These are phyloP conservation scores for Dendrocopos noguchii DNA, from an alignment of 2,113 vertebrate species.

Conservation along the genomic window DNA sequence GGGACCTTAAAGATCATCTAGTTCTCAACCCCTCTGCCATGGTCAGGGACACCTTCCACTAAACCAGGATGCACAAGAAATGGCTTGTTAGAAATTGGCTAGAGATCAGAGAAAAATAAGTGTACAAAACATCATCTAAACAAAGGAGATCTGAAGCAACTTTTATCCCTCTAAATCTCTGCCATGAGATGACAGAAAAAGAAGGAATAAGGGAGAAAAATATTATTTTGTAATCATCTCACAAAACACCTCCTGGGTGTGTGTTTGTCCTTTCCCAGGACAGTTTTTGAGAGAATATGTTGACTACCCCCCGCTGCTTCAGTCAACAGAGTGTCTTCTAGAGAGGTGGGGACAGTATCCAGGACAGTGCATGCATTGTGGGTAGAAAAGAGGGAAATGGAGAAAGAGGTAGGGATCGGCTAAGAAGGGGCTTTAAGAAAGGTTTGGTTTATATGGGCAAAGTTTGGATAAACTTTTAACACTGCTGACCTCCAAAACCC, in stretches of 20 bases:
- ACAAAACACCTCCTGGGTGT: background rate
- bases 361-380: background rate
- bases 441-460: background rate
- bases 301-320: background rate
- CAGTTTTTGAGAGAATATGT: background rate
- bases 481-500: conserved; percentile 58
- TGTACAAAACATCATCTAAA: background rate
- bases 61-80: background rate
- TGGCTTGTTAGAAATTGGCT: background rate
- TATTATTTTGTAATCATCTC: background rate
- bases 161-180: background rate
- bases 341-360: background rate
- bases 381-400: background rate
- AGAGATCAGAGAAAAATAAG: background rate
- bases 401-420: background rate
- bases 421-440: background rate
- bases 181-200: background rate
- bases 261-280: conserved; percentile 5
- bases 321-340: background rate
- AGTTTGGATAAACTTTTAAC: conserved; percentile 48
- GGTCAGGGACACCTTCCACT: too few species aligned
- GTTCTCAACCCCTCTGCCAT: too few species aligned
- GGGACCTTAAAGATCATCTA: too few species aligned
- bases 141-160: background rate
- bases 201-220: background rate